Percentiles rank a stretch among this genome's conserved stretches.
phyloP scores from a whole-genome alignment of 1,140 invertebrate species.

The Hypothenemus hampei region DNA sequence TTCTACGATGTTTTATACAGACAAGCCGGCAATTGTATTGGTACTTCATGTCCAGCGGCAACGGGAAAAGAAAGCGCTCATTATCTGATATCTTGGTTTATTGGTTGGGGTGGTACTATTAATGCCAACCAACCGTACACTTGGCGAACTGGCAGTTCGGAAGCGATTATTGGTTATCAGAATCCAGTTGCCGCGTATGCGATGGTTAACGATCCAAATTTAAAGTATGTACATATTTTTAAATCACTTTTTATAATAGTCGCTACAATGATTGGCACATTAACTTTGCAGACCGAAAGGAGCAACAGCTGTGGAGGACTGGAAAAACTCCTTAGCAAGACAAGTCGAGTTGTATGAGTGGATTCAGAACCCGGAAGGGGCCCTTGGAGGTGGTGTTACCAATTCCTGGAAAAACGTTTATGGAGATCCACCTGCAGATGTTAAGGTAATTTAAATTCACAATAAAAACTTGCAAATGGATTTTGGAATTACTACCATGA shows the following conservation, averaged over 20 bases:
- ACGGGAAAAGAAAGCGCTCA: conserved; percentile 25
- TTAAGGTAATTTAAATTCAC: conserved; percentile 1
- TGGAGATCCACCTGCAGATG: conserved; percentile 13
- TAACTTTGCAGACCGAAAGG: conserved; percentile 12
- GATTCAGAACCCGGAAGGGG: conserved; percentile 12
- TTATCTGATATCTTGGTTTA: conserved; percentile 23
- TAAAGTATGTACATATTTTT: conserved; percentile 6
- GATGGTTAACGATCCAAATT: conserved; percentile 16
- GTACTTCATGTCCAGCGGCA: conserved; percentile 6
- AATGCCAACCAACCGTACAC: conserved; percentile 8
- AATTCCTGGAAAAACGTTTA: conserved; percentile 26
- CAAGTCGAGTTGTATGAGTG: conserved; percentile 25
- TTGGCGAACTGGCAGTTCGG: conserved; percentile 14
- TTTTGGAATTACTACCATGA: too few relatives aligned
- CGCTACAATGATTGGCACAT: not conserved
- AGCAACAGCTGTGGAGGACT: conserved; percentile 18
- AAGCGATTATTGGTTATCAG: conserved; percentile 20
- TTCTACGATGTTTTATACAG: conserved; percentile 11
- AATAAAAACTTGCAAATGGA: too few relatives aligned
- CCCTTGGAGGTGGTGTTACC: conserved; percentile 18
- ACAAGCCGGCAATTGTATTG: conserved; percentile 25
- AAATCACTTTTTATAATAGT: not conserved
- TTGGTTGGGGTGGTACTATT: conserved; percentile 22
- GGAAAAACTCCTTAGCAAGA: conserved; percentile 15
- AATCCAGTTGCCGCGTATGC: conserved; percentile 26